Conservation (phyloP, 2,797 vertebrate genomes). For the Intellagama lesueurii region DNA sequence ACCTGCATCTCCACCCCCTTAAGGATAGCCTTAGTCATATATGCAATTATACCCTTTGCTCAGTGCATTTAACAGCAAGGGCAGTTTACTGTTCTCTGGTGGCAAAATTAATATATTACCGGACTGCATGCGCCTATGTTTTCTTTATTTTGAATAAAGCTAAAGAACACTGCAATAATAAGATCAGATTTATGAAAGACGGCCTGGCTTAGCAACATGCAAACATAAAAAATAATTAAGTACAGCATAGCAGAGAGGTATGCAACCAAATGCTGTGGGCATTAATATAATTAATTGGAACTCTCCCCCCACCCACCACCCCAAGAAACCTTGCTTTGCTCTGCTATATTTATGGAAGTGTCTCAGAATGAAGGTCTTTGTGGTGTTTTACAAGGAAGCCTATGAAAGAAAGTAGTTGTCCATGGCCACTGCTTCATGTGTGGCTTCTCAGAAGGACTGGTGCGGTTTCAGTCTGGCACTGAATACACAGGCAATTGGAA, state of each 20-base stretch:
- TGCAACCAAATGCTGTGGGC: constrained; percentile 56
- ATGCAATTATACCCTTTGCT: constrained; percentile 48
- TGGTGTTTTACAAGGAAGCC: constrained; percentile 39
- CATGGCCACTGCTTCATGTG: constrained; percentile 22
- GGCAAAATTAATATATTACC: constrained; percentile 71
- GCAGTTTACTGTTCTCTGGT: constrained; percentile 65
- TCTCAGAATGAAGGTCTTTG: constrained; percentile 45
- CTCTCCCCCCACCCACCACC: no score
- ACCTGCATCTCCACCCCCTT: constrained; percentile 65
- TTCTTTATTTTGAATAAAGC: constrained; percentile 62
- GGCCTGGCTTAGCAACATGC: constrained; percentile 59
- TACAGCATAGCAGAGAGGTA: constrained; percentile 46
- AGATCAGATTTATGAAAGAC: constrained; percentile 66
- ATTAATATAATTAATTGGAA: constrained; percentile 65
- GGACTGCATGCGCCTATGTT: constrained; percentile 61
- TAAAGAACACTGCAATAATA: constrained; percentile 52
- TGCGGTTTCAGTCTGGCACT: constrained; percentile 22
- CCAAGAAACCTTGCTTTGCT: constrained; percentile 24
- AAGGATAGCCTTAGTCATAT: constrained; percentile 69
- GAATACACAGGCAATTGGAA: neutral
- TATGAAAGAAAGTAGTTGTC: constrained; percentile 53
- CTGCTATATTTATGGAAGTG: constrained; percentile 53
- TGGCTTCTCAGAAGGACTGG: neutral
- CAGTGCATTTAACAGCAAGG: constrained; percentile 65
- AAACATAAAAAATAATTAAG: constrained; percentile 66